Conservation (phyloP, 2,113 vertebrate species). For the Neogobius melanostomus region DNA sequence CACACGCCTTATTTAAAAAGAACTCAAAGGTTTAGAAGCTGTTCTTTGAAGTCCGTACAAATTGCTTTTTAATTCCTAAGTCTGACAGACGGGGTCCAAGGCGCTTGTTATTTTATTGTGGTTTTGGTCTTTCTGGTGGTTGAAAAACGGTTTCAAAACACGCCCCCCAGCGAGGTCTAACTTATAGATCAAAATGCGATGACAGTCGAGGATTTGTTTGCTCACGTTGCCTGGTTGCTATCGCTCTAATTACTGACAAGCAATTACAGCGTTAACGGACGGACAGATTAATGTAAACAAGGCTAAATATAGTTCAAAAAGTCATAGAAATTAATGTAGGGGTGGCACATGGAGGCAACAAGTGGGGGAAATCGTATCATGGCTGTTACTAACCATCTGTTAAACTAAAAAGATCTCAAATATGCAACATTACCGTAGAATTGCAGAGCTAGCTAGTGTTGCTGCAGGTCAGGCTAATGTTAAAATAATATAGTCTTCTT, state of each 20-base stretch:
- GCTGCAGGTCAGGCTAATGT: too few relatives aligned
- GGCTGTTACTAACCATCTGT: too few relatives aligned
- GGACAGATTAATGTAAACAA: neutral
- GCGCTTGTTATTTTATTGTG: neutral
- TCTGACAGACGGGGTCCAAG: neutral
- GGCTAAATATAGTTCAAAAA: neutral
- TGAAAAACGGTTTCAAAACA: neutral
- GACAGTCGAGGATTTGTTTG: neutral
- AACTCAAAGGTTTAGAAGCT: neutral
- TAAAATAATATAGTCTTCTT: too few relatives aligned
- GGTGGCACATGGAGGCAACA: too few relatives aligned
- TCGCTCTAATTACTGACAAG: neutral
- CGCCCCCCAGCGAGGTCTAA: neutral
- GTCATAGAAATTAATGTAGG: neutral
- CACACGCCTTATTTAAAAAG: neutral
- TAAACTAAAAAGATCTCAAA: too few relatives aligned
- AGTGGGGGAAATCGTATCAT: too few relatives aligned
- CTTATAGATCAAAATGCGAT: slow-evolving; percentile 12
- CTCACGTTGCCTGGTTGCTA: neutral
- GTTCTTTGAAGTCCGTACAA: neutral
- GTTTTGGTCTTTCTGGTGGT: neutral
- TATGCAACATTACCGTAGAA: too few relatives aligned
- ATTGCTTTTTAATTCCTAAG: too few relatives aligned
- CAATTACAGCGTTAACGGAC: neutral
- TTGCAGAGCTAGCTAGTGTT: too few relatives aligned